phyloP scores from a whole-genome alignment of 2,888 invertebrate species.

The Mylabris sibirica region DNA sequence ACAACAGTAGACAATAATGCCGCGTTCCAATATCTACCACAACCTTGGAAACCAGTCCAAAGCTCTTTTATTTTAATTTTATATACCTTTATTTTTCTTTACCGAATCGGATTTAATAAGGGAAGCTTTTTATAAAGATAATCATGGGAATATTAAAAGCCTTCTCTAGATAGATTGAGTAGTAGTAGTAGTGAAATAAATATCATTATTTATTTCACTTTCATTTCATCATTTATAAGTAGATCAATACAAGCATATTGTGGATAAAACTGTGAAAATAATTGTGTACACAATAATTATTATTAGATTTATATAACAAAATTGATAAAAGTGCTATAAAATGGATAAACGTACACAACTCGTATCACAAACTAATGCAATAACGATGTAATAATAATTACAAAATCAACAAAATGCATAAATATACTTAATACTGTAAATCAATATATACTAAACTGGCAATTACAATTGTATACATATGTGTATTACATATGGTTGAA shows the following conservation, averaged over 20 bases:
- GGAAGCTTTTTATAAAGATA: neutral
- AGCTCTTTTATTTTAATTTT: neutral
- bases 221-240: neutral
- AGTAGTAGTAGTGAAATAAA: neutral
- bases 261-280: neutral
- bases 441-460: neutral
- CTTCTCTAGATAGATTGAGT: neutral
- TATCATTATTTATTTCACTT: neutral
- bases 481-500: neutral
- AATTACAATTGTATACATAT: neutral
- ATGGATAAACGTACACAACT: neutral
- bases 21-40: neutral
- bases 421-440: neutral
- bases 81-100: neutral
- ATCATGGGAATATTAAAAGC: neutral
- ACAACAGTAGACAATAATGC: neutral
- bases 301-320: neutral
- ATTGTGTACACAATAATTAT: too few species aligned
- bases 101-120: neutral
- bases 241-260: neutral
- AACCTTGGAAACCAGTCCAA: conserved; percentile 7
- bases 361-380: neutral
- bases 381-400: neutral
- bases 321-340: neutral
- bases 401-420: neutral